phyloP scores from a whole-genome alignment of 2,113 vertebrate species.

The Halcyon senegalensis region DNA sequence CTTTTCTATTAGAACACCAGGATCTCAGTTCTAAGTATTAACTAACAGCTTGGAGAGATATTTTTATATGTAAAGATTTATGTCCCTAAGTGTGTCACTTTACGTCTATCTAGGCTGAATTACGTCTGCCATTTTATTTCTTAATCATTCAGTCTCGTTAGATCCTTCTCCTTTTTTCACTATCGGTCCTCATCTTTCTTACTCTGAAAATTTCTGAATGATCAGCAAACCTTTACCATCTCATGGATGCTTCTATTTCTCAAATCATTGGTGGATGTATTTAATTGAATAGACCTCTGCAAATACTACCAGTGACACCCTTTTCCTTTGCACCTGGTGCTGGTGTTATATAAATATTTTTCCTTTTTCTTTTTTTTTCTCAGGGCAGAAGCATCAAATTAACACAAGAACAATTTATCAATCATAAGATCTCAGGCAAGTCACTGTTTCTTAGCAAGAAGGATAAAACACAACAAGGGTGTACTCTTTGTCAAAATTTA shows the following conservation, averaged over 20 bases:
- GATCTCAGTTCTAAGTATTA: not conserved
- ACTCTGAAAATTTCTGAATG: not conserved
- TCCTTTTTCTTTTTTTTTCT: not conserved
- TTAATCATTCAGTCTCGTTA: not conserved
- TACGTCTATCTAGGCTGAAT: not conserved
- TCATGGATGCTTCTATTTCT: not conserved
- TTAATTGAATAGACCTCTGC: not conserved
- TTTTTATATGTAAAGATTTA: not conserved
- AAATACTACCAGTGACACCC: not conserved
- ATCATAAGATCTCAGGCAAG: not conserved
- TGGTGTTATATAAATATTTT: not conserved
- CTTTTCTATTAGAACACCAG: not conserved
- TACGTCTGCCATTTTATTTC: not conserved
- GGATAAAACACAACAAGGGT: not conserved
- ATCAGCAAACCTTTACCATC: not conserved
- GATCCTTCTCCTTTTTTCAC: not conserved
- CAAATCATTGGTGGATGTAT: not conserved
- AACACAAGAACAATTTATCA: not conserved
- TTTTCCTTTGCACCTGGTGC: not conserved
- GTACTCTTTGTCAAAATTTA: not conserved
- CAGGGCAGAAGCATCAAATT: not conserved
- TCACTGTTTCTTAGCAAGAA: not conserved
- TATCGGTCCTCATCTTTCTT: not conserved
- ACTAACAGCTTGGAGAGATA: fast-evolving
- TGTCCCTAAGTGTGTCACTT: not conserved